phyloP scores from a whole-genome alignment of 2,113 vertebrate genomes.

The Nothocercus julius region DNA sequence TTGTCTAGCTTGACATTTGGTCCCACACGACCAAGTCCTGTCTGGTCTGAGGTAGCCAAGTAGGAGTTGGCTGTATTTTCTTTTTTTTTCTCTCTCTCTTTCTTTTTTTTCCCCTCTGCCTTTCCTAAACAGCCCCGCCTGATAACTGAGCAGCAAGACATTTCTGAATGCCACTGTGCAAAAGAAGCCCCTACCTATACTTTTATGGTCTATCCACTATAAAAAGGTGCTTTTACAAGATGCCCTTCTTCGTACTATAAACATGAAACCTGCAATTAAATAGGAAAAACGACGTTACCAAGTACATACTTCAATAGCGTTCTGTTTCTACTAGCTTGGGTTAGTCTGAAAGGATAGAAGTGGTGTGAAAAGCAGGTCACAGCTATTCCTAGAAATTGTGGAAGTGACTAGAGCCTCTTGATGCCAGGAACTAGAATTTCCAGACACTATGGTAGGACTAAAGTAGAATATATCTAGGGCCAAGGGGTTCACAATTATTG shows the following conservation, averaged over 20 bases:
- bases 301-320: constrained; percentile 23
- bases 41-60: constrained; percentile 13
- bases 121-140: background rate
- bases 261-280: constrained; percentile 70
- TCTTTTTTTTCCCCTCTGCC: background rate
- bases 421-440: constrained; percentile 57
- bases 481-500: background rate
- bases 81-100: background rate
- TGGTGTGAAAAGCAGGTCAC: constrained; percentile 47
- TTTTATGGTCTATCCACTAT: constrained; percentile 47
- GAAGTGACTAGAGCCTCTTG: constrained; percentile 53
- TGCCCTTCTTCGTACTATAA: constrained; percentile 30
- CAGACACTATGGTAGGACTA: constrained; percentile 9
- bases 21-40: background rate
- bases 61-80: background rate
- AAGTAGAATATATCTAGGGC: background rate
- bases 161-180: background rate
- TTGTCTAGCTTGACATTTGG: constrained; percentile 67
- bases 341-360: constrained; percentile 25
- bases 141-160: background rate
- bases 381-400: constrained; percentile 67
- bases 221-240: constrained; percentile 61
- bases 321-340: constrained; percentile 39
- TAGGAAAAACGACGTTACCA: background rate
- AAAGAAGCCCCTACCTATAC: constrained; percentile 28